Conservation (phyloP, 2,113 vertebrate genomes). For the Mus pahari region DNA sequence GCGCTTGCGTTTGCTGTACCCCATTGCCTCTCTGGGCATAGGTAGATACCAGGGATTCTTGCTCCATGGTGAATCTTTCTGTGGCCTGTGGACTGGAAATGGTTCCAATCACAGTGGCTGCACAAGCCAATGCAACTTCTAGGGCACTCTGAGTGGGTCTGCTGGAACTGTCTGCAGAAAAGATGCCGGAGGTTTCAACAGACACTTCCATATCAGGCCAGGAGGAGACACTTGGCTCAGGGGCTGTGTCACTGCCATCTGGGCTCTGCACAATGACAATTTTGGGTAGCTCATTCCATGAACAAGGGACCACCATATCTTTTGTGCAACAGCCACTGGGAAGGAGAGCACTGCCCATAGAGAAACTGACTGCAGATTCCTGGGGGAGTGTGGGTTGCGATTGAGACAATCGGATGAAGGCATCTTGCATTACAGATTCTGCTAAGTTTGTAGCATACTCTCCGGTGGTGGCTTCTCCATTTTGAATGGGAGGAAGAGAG, state of each 20-base stretch:
- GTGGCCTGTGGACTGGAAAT: slow-evolving; percentile 93
- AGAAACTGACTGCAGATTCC: slow-evolving; percentile 88
- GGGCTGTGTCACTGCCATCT: slow-evolving; percentile 89
- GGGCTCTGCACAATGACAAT: slow-evolving; percentile 98
- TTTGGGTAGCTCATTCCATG: slow-evolving; percentile 95
- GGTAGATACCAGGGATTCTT: slow-evolving; percentile 70
- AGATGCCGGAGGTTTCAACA: slow-evolving; percentile 65
- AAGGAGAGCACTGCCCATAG: slow-evolving; percentile 80
- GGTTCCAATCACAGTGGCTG: slow-evolving; percentile 95
- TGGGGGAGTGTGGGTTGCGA: slow-evolving; percentile 89
- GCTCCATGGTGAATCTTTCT: slow-evolving; percentile 89
- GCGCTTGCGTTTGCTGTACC: slow-evolving; percentile 70
- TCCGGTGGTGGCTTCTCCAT: slow-evolving; percentile 87
- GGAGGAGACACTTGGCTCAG: slow-evolving; percentile 85
- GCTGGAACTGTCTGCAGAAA: slow-evolving; percentile 76
- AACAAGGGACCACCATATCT: slow-evolving; percentile 81
- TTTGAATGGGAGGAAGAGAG: slow-evolving; percentile 41
- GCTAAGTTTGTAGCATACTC: slow-evolving; percentile 95
- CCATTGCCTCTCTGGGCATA: not conserved
- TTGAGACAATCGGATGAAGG: slow-evolving; percentile 95
- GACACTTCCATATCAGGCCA: slow-evolving; percentile 81
- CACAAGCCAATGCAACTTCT: slow-evolving; percentile 94
- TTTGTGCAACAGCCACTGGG: slow-evolving; percentile 73
- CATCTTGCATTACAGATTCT: slow-evolving; percentile 96
- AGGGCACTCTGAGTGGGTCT: slow-evolving; percentile 88